Evolutionary conservation across 2,888 invertebrate genomes (phyloP).

Genomic region (Diachrysia chrysitis): DNA sequence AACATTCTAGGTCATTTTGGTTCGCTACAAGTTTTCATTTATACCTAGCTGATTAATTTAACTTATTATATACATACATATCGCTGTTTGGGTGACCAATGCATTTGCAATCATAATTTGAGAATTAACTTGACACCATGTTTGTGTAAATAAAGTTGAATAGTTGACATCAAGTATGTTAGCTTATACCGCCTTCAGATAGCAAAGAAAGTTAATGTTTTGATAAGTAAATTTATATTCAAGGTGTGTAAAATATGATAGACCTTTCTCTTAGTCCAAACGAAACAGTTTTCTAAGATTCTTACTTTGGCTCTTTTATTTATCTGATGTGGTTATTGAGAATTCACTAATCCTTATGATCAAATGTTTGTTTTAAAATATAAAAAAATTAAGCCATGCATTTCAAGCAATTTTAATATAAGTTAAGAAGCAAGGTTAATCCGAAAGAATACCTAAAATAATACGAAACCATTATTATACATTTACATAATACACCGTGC

Average conservation of each 20-base stretch:
- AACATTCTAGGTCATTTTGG: constrained; percentile 9
- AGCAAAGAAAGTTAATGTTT: not conserved
- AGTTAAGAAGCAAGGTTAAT: too few species aligned
- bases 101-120: too few species aligned
- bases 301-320: not conserved
- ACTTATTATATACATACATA: constrained; percentile 4
- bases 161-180: not conserved
- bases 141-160: not conserved
- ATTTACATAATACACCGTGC: too few species aligned
- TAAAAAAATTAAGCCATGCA: too few species aligned
- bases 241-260: not conserved
- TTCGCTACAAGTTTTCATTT: constrained; percentile 22
- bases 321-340: not conserved
- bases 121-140: not conserved
- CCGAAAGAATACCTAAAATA: too few species aligned
- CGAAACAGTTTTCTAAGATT: not conserved
- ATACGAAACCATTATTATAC: too few species aligned
- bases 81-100: not conserved
- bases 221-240: not conserved
- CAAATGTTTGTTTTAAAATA: too few species aligned
- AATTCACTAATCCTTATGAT: too few species aligned
- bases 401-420: too few species aligned
- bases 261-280: not conserved
- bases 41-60: not conserved
- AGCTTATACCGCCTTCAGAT: not conserved